phyloP scores from a whole-genome alignment of 2,888 invertebrate genomes.

The Rhabditophanes sp. region DNA sequence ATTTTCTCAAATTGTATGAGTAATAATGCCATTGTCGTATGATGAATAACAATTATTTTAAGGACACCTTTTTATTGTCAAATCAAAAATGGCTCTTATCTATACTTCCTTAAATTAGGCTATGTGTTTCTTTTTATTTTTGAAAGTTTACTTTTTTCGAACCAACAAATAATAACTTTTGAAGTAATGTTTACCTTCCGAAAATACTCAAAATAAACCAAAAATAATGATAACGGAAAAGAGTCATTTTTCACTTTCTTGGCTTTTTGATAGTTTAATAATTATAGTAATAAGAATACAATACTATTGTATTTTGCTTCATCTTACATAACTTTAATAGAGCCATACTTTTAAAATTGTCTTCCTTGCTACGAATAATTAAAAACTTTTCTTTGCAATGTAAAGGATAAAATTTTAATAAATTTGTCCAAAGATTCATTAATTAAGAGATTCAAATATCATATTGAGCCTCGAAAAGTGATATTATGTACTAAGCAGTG shows the following conservation, averaged over 20 bases:
- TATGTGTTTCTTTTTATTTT: not conserved
- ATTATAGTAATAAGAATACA: not conserved
- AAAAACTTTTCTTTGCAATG: too few species aligned
- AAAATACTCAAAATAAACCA: not conserved
- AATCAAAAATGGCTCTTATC: conserved; percentile 1
- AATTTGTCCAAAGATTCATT: too few species aligned
- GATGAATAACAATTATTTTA: not conserved
- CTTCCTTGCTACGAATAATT: too few species aligned
- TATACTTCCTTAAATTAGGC: not conserved
- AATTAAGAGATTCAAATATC: too few species aligned
- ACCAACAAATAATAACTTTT: not conserved
- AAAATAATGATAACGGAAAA: not conserved
- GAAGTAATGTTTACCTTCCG: not conserved
- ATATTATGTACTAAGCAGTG: too few species aligned
- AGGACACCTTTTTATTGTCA: not conserved
- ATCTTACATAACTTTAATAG: conserved; percentile 55
- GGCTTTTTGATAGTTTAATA: not conserved
- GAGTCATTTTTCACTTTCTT: not conserved
- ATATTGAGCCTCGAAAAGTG: too few species aligned
- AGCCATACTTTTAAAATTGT: too few species aligned
- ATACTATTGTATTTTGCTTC: not conserved
- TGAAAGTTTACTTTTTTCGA: not conserved
- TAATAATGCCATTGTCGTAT: not conserved
- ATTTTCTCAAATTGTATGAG: not conserved
- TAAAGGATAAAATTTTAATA: too few species aligned